Evolutionary conservation across 2,888 invertebrate species (phyloP), one percentile per base, ranked within the genome.

Genomic region (Lepeophtheirus nordmannii): DNA sequence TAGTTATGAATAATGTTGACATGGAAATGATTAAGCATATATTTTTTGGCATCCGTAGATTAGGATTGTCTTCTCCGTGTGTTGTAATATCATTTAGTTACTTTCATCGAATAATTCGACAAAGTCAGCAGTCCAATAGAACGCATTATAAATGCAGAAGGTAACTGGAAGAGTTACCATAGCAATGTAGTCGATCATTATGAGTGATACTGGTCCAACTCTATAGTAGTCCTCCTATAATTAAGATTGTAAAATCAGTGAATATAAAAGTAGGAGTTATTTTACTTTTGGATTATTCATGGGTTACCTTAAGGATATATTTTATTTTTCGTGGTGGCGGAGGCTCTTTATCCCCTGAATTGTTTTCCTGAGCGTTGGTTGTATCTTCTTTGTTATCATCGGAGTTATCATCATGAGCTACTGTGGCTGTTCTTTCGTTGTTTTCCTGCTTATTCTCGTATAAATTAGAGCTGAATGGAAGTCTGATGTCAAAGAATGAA

Each of bases 1-100:
- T 46, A 46, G 53, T 46, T 46, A 46, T 8, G 53, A 46, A 46
- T 46, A 46, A 46, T 46, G 53, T 46, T 46, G 17, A 46, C 53
- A 46, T 17, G 53, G 53, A 46, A 46, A 46, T 46, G 53, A 46
- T n/a, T 14, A 46, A 46, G 53, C n/a, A n/a, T 46, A n/a, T 46
- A 11, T 41, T 41, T 46, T n/a, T 46, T 46, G 53, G 53, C 14
- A n/a, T 46, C 53, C 53, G 53, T 46, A 17, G 53, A 46, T 46
- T 46, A 17, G 14, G n/a, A n/a, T 46, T 17, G 53, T 46, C 17
- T 46, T n/a, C 17, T 46, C 17, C 17, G 17, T 46, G 53, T 5
- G 53, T 14, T 5, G 53, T n/a, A 46, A 17, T 14, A 17, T 46
- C 17, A 17, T n/a, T 10, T 10, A 14, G 41, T 10, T 10, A 11